Evolutionary conservation across 1,140 invertebrate genomes (phyloP).

Genomic region (Atta colombica): DNA sequence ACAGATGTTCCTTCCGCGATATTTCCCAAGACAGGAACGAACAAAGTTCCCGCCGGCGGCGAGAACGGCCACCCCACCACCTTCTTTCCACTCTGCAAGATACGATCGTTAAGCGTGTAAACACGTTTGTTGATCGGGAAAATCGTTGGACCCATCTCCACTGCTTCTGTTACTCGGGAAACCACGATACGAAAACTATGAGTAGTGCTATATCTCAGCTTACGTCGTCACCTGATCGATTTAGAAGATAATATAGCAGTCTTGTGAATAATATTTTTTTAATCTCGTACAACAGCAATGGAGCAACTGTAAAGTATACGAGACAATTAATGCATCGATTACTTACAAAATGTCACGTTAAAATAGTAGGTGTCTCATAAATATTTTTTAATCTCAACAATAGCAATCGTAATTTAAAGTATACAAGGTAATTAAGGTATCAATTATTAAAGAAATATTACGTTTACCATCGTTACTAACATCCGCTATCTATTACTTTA

Average conservation of each 20-base stretch:
- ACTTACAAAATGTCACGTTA: background rate
- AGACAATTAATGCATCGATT: background rate
- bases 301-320: background rate
- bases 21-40: constrained; percentile 73
- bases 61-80: background rate
- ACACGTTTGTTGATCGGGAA: constrained; percentile 64
- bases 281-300: background rate
- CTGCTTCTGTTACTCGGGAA: background rate
- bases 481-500: background rate
- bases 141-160: constrained; percentile 26
- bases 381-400: background rate
- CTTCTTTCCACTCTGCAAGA: constrained; percentile 42
- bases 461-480: background rate
- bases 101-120: constrained; percentile 62
- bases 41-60: constrained; percentile 65
- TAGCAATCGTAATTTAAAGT: background rate
- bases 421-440: background rate
- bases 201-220: background rate
- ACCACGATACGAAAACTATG: constrained; percentile 49
- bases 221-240: background rate
- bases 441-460: constrained; percentile 2
- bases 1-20: constrained; percentile 76
- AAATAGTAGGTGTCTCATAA: too few species aligned
- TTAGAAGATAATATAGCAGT: background rate
- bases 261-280: background rate